phyloP scores from a whole-genome alignment of 2,113 vertebrate genomes.

The Bos indicus region DNA sequence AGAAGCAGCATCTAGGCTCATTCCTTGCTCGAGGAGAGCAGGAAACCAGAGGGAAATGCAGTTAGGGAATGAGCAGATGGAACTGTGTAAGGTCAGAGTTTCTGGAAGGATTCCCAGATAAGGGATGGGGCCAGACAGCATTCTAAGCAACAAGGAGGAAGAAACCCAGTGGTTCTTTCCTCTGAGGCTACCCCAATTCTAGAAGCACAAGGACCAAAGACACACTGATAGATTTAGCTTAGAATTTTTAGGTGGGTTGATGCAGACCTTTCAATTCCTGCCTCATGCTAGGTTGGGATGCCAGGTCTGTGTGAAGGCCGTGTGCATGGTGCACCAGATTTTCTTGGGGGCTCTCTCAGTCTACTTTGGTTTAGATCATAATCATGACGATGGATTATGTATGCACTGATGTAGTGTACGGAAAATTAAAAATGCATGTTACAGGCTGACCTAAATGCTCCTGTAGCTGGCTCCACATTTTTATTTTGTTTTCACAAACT shows the following conservation, averaged over 20 bases:
- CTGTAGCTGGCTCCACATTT: background rate
- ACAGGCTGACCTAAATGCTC: background rate
- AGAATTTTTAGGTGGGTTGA: background rate
- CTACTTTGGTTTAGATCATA: background rate
- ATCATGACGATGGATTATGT: background rate
- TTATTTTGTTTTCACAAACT: background rate
- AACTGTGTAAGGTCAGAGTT: background rate
- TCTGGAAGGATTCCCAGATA: conserved; percentile 40
- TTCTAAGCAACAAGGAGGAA: background rate
- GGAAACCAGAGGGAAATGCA: conserved; percentile 1
- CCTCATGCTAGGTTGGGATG: background rate
- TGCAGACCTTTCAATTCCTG: background rate
- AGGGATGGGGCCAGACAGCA: background rate
- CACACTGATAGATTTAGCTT: background rate
- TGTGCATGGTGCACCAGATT: background rate
- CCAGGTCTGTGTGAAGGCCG: background rate
- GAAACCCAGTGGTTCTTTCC: background rate
- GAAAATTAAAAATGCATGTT: background rate
- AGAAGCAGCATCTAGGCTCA: background rate
- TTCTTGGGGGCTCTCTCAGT: background rate
- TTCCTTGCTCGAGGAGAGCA: background rate
- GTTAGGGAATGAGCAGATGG: background rate
- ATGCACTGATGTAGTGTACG: background rate
- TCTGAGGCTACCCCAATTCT: background rate
- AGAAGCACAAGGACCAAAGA: background rate